Evolutionary conservation across 1,140 invertebrate genomes (phyloP).

Genomic region (Drosophila elegans): DNA sequence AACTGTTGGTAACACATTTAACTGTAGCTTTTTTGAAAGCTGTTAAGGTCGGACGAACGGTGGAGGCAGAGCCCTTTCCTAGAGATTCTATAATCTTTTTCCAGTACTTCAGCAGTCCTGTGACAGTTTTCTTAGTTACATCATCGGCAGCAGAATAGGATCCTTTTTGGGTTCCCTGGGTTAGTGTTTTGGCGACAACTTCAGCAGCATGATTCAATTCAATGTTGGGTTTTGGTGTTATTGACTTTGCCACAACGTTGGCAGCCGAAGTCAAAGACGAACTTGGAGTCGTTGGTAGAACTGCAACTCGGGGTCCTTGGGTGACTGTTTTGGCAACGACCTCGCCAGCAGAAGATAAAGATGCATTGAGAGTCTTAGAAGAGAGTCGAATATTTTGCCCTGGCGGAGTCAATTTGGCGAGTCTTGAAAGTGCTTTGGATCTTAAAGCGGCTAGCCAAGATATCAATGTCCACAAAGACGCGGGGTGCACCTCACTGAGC

Average conservation of each 20-base stretch:
- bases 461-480: constrained; percentile 1
- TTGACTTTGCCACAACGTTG: not conserved
- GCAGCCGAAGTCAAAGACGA: not conserved
- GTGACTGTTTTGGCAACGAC: not conserved
- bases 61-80: not conserved
- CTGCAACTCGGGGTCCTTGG: not conserved
- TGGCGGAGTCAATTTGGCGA: not conserved
- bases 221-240: not conserved
- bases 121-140: not conserved
- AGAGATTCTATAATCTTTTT: not conserved
- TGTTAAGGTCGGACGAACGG: not conserved
- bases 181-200: not conserved
- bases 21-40: not conserved
- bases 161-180: not conserved
- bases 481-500: not conserved
- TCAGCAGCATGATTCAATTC: not conserved
- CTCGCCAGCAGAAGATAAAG: not conserved
- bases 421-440: not conserved
- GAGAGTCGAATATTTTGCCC: not conserved
- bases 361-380: not conserved
- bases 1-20: not conserved
- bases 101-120: not conserved
- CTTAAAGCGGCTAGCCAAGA: not conserved
- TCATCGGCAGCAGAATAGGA: not conserved
- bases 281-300: not conserved